Evolutionary conservation across 2,888 invertebrate species (phyloP).

Genomic region (Marronus borbonicus): DNA sequence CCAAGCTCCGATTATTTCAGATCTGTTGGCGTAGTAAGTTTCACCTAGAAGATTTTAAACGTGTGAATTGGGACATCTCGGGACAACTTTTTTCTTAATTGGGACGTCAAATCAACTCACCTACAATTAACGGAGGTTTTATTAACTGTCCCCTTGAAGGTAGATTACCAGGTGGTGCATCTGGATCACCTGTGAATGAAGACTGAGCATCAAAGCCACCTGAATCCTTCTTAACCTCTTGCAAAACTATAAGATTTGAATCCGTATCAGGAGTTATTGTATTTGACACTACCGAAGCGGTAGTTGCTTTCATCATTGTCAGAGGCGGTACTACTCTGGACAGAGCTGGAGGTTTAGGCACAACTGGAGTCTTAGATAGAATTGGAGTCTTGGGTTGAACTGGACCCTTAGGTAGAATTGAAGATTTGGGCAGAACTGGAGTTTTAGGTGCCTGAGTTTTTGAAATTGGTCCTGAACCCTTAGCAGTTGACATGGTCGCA

Average conservation of each 20-base stretch:
- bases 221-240: constrained; percentile 34
- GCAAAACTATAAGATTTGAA: constrained; percentile 37
- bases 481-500: background rate
- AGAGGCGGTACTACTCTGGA: background rate
- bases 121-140: constrained; percentile 71
- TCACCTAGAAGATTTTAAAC: constrained; percentile 62
- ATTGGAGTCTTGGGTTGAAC: background rate
- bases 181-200: constrained; percentile 19
- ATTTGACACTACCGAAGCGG: too few species aligned
- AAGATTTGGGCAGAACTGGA: background rate
- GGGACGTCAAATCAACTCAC: constrained; percentile 59
- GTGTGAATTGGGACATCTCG: too few species aligned
- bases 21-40: constrained; percentile 77
- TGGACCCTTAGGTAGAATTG: background rate
- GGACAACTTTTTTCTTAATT: background rate
- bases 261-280: background rate
- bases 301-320: background rate
- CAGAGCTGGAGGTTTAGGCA: background rate
- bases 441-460: background rate
- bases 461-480: too few species aligned
- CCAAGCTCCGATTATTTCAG: constrained; percentile 78
- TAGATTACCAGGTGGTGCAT: constrained; percentile 67
- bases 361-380: background rate
- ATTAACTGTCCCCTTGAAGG: constrained; percentile 74
- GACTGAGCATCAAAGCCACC: background rate